Base-by-base conservation (phyloP, 2,888 invertebrate species). In the Folsomia manolachei region DNA sequence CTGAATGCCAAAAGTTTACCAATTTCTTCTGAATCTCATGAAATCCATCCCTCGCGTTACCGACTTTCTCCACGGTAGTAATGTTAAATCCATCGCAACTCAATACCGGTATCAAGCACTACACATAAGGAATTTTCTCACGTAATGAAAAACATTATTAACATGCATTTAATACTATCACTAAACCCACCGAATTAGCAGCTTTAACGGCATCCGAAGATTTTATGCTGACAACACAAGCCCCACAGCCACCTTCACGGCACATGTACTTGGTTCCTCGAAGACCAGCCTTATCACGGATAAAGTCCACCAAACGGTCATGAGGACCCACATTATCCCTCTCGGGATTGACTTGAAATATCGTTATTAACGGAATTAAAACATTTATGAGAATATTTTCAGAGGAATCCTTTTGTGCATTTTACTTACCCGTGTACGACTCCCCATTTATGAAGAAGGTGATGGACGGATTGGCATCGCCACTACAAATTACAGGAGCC, bases 31-130 rank as follows among this genome's bases (percentile, higher is more conserved):
- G 91, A 53, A 92, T 87, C 18, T 87, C 86, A 81, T 91, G 89
- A 81, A 90, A 91, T 1, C 91, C 90, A 1, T 82, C 84, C 51
- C 85, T 86, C 79, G 86, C 86, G 82, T 87, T 88, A 1, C 92
- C 92, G 66, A 92, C 83, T 0, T 91, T 91, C 84, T 93, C 92
- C 0, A 89, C 85, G 0, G 92, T 92, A 18, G 86, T 88, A 39
- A 92, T 86, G 67, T 88, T 87, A 88, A 90, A 89, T 4, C 89
- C 85, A 80, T 89, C 87, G 79, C 90, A 90, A 2, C 88, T 86
- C 52, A 89, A 84, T 0, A 90, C 83, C 1, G 89, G 87, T 0
- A 88, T 87, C 14, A 90, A 83, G 80, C 91, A 91, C 88, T 90
- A 82, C 23, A 77, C 14, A 4, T 26, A 27, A n/a, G 7, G 14